These are phyloP conservation scores for Ia io DNA, from an alignment of 2,113 vertebrate species.

Conservation along the genomic window DNA sequence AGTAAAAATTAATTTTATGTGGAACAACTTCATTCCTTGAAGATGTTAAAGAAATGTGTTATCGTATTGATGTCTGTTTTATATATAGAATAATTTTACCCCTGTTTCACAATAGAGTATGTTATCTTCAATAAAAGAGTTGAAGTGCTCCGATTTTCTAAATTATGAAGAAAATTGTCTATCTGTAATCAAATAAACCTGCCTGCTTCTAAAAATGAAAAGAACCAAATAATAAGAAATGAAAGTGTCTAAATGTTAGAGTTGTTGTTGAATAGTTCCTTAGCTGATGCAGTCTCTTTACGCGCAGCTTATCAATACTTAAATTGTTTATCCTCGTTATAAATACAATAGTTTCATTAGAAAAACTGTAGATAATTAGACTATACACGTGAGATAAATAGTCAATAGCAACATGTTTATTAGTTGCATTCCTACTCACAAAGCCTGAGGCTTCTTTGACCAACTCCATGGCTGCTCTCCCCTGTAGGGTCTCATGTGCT, in stretches of 20 bases:
- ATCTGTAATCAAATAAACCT: background rate
- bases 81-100: background rate
- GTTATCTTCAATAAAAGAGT: constrained; percentile 6
- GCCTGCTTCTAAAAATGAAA: background rate
- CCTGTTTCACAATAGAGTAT: background rate
- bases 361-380: too few relatives aligned
- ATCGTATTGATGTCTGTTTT: background rate
- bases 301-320: too few relatives aligned
- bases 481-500: too few relatives aligned
- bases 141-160: background rate
- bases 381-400: too few relatives aligned
- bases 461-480: background rate
- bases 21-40: background rate
- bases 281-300: too few relatives aligned
- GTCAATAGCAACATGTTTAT: background rate
- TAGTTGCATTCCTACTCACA: background rate
- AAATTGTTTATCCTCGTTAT: too few relatives aligned
- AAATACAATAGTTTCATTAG: too few relatives aligned
- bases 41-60: background rate
- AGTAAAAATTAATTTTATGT: background rate
- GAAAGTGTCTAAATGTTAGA: background rate
- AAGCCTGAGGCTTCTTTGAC: background rate
- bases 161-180: background rate
- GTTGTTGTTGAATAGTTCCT: too few relatives aligned
- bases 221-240: background rate